Evolutionary conservation across 2,888 invertebrate genomes (phyloP).

Genomic region (Acheta domesticus): DNA sequence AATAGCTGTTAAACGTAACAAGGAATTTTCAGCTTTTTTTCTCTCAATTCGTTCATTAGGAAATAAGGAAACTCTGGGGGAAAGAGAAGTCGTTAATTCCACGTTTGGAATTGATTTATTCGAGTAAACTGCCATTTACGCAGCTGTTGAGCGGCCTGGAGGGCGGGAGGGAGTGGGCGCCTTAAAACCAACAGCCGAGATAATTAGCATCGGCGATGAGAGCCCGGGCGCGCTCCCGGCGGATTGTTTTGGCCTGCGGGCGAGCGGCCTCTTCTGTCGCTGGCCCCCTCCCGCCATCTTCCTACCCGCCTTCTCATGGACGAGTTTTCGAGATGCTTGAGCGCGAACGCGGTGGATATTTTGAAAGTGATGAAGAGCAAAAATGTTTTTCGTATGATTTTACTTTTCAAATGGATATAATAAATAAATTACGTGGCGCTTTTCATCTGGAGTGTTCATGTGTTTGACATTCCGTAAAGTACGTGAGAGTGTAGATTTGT

Average conservation of each 20-base stretch:
- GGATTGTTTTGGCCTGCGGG: background rate
- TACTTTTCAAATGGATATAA: too few species aligned
- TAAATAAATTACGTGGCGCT: too few species aligned
- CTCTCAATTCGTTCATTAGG: background rate
- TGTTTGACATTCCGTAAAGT: too few species aligned
- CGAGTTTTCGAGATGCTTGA: too few species aligned
- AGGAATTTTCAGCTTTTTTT: background rate
- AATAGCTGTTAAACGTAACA: too few species aligned
- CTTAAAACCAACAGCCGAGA: conserved; percentile 7
- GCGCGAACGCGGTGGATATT: too few species aligned
- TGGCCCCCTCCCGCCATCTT: background rate
- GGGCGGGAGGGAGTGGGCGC: background rate
- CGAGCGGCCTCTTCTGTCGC: conserved; percentile 4
- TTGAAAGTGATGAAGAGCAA: too few species aligned
- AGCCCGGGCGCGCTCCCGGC: background rate
- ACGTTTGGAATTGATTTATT: conserved; percentile 8
- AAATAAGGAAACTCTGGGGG: background rate
- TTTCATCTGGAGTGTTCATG: too few species aligned
- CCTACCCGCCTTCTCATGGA: too few species aligned
- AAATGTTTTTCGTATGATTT: too few species aligned
- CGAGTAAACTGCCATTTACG: background rate
- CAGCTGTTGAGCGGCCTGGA: background rate
- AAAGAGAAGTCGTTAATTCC: background rate
- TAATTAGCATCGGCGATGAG: background rate
- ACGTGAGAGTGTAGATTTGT: too few species aligned